Percentiles rank a stretch among this genome's conserved stretches.
These are phyloP conservation scores for Sorex araneus DNA, from an alignment of 2,113 vertebrate species.

Conservation along the genomic window DNA sequence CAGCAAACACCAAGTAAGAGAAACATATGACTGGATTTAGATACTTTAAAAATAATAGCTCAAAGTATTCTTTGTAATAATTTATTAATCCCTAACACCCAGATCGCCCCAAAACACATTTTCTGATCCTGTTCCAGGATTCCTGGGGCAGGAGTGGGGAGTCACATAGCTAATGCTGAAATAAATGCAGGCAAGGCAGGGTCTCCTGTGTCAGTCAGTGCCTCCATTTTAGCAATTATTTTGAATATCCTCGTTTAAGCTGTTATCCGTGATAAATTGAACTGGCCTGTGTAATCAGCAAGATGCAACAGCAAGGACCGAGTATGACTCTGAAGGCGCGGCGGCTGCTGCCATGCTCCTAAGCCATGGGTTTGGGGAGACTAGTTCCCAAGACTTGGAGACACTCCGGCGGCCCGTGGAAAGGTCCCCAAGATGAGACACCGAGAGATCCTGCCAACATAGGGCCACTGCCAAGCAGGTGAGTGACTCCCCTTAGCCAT, in stretches of 20 bases:
- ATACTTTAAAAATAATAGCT: neutral
- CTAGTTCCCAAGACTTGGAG: neutral
- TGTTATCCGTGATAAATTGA: neutral
- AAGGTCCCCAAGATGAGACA: neutral
- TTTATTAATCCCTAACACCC: conserved; percentile 18
- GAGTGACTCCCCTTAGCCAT: neutral
- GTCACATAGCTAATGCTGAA: neutral
- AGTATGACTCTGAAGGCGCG: neutral
- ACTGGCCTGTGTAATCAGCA: neutral
- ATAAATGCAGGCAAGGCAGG: neutral
- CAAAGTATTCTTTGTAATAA: neutral
- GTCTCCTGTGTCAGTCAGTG: neutral
- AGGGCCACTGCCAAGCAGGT: neutral
- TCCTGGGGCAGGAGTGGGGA: neutral
- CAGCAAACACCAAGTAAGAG: neutral
- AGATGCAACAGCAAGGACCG: neutral
- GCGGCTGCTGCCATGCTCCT: neutral
- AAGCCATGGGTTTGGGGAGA: neutral
- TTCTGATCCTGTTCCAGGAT: conserved; percentile 10
- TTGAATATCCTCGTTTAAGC: neutral
- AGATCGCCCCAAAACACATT: conserved; percentile 20
- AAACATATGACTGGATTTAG: conserved; percentile 25
- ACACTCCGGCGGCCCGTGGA: neutral
- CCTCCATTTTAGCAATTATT: neutral
- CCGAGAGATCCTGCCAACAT: neutral